Evolutionary conservation across 2,888 invertebrate species (phyloP).

Genomic region (Brassicogethes aeneus): DNA sequence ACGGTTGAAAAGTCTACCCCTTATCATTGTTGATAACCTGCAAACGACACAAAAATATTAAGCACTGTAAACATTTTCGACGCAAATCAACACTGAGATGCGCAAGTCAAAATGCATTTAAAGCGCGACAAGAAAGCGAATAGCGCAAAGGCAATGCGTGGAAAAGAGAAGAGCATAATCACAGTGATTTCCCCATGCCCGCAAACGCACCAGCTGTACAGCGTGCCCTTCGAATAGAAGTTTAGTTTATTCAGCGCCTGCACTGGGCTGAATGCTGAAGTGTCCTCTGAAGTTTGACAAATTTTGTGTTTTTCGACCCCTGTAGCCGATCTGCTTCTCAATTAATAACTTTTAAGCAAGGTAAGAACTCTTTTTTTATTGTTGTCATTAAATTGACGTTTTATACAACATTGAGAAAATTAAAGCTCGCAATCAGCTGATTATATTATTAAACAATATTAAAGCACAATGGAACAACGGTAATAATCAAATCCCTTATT

Average conservation of each 20-base stretch:
- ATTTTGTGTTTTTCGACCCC: slow-evolving; percentile 29
- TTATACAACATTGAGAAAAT: too few species aligned
- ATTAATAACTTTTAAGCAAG: slow-evolving; percentile 14
- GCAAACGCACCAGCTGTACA: slow-evolving; percentile 2
- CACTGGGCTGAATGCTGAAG: slow-evolving; percentile 30
- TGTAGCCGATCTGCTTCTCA: slow-evolving; percentile 17
- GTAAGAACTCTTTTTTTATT: too few species aligned
- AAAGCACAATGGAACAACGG: background rate
- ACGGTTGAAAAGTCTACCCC: background rate
- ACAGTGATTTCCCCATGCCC: slow-evolving; percentile 1
- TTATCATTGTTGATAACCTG: background rate
- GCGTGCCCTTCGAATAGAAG: background rate
- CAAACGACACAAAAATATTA: background rate
- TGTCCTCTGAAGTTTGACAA: slow-evolving; percentile 19
- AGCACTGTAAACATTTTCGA: background rate
- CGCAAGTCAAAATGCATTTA: slow-evolving; percentile 1
- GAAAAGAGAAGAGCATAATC: background rate
- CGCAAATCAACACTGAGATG: too few species aligned
- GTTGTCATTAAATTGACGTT: too few species aligned
- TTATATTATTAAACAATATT: slow-evolving; percentile 2
- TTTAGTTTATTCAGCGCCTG: slow-evolving; percentile 29
- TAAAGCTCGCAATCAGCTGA: slow-evolving; percentile 20
- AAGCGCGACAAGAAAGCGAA: background rate
- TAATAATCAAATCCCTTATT: background rate
- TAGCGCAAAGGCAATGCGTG: background rate